Evolutionary conservation across 2,113 vertebrate genomes (phyloP), one percentile per base, ranked within the genome.

Genomic region (Spermophilus dauricus): DNA sequence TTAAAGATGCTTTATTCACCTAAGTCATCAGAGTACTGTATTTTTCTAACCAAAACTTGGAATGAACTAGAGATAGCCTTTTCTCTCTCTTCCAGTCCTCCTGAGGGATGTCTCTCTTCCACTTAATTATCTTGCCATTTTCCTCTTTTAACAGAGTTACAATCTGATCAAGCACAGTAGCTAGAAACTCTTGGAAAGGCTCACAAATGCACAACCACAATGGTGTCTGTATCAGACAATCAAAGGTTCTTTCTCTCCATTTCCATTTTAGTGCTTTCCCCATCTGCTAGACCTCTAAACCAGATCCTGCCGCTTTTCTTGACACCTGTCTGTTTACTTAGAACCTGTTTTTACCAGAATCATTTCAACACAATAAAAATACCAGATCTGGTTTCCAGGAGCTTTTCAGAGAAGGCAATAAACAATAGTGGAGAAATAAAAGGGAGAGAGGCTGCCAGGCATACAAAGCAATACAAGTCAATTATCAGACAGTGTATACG

Each of bases 301-400:
- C 58, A 83, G 30, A 86, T 42, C 75, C 37, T 80, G 77, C 42
- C 89, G 76, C 89, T 91, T 75, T 89, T 78, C 69, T 70, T 72
- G 48, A 90, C 83, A 96, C 61, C 80, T 92, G 72, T 61, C 3
- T 80, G 63, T 91, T 85, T 96, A 70, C 73, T 83, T 77, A 70
- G 83, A 96, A 58, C 10, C 9, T 92, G n/a, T 45, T 95, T 97
- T 96, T 61, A 83, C 88, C 82, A 96, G 85, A 95, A 91, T 83
- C 81, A 48, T 96, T 63, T 97, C 86, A 83, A 76, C 89, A 94
- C n/a, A 86, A 69, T 92, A 92, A 90, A 92, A 96, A 81, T 56
- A 80, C 34, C 65, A 87, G 37, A 78, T 56, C 88, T 89, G 22
- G 48, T 63, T 96, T 97, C 95, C 51, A 45, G 13, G 10, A 56